phyloP scores from a whole-genome alignment of 1,140 invertebrate species.

The Drosophila ogumai region DNA sequence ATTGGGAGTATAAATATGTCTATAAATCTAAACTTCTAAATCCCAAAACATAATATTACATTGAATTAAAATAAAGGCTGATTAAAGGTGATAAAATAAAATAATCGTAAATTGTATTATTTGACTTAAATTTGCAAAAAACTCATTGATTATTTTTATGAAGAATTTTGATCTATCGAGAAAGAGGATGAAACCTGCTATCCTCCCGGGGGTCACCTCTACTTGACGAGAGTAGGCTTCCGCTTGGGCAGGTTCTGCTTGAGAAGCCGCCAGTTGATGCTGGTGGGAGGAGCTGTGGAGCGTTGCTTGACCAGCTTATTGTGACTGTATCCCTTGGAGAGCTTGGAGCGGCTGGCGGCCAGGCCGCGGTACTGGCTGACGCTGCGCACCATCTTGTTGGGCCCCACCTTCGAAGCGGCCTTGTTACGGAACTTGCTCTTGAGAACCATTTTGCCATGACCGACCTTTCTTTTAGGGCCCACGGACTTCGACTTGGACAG shows the following conservation, averaged over 20 bases:
- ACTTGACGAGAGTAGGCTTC: constrained; percentile 9
- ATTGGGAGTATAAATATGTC: too few species aligned
- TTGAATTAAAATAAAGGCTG: background rate
- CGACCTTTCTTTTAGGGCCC: constrained; percentile 12
- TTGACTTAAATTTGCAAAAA: background rate
- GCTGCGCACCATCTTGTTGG: constrained; percentile 46
- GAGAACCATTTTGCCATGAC: constrained; percentile 57
- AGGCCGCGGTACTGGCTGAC: constrained; percentile 61
- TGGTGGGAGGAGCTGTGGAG: constrained; percentile 11
- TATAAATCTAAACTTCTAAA: too few species aligned
- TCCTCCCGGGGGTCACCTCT: background rate
- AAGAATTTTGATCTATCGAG: background rate
- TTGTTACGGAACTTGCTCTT: constrained; percentile 53
- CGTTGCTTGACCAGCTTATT: constrained; percentile 39
- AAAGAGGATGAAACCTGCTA: background rate
- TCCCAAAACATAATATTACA: too few species aligned
- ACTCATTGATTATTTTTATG: constrained; percentile 4
- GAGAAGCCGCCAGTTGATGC: constrained; percentile 68
- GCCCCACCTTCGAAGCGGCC: constrained; percentile 15
- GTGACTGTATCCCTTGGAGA: constrained; percentile 18
- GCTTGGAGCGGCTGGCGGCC: constrained; percentile 35
- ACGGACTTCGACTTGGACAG: constrained; percentile 25
- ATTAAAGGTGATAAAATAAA: background rate
- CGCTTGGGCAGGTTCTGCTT: constrained; percentile 60
- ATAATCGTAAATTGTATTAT: background rate